phyloP scores from a whole-genome alignment of 64 coral and sea anemone species.

The Hydrozoanthus tunicans region DNA sequence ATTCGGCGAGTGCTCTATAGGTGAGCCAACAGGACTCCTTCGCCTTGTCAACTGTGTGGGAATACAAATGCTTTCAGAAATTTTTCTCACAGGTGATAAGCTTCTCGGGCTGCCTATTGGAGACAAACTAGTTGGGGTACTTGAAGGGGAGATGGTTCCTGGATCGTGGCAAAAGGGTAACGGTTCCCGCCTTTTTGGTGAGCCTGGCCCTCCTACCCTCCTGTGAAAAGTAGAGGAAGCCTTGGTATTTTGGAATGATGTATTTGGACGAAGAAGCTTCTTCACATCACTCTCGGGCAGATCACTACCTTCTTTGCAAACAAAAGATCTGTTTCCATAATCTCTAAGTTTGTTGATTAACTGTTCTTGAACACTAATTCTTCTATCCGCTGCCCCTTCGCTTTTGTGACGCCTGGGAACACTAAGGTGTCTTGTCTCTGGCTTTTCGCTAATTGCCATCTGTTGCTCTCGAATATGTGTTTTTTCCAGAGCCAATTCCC shows the following conservation, averaged over 20 bases:
- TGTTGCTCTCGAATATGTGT: conserved; percentile 51
- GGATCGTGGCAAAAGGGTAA: not conserved
- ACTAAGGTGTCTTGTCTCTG: not conserved
- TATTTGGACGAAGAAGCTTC: not conserved
- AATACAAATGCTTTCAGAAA: conserved; percentile 37
- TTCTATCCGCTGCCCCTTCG: conserved; percentile 6
- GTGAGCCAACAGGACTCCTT: conserved; percentile 28
- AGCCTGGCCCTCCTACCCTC: not conserved
- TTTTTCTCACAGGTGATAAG: not conserved
- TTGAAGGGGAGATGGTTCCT: not conserved
- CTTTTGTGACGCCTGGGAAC: not conserved
- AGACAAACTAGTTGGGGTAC: conserved; percentile 8
- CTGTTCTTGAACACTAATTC: conserved; percentile 16
- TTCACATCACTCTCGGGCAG: not conserved
- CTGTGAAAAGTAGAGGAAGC: not conserved
- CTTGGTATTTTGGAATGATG: not conserved
- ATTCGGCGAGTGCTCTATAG: not conserved
- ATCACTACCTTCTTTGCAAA: not conserved
- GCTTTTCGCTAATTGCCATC: not conserved
- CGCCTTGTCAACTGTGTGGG: not conserved
- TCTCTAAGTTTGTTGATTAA: not conserved
- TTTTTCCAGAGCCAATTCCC: conserved; percentile 73
- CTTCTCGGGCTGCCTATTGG: conserved; percentile 14
- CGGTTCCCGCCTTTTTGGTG: conserved; percentile 1
- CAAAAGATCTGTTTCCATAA: not conserved